Evolutionary conservation across 2,888 invertebrate species (phyloP), one percentile per base, ranked within the genome.

Genomic region (Catocala nupta): DNA sequence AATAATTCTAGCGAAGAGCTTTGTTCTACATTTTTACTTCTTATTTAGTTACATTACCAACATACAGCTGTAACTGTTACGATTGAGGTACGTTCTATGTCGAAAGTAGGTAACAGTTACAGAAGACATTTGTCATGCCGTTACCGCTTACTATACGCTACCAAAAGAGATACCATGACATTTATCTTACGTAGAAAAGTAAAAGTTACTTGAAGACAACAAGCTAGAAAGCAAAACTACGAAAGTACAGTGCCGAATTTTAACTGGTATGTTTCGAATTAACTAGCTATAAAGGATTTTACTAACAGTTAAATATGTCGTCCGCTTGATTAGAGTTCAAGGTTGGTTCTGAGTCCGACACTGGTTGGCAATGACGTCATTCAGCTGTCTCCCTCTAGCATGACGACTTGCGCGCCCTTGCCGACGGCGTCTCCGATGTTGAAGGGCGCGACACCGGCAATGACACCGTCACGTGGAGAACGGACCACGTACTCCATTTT

Each of bases 401-500:
- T 86, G 6, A 96, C 95, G 57, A 96, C 91, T 47, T 95, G 94
- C 1, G 95, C 93, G 50, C 97, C 96, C 84, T 98, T 99, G 10
- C 96, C 94, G 5, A 99, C 97, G 67, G 96, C 97, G 77, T 98
- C 97, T 0, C 99, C 99, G 65, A 95, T 91, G 63, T 96, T 95
- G 81, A 96, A 97, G 3, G 95, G 86, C 5, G 92, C 93, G 39
- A 99, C 91, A 5, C 96, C 95, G 52, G 97, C 95, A 4, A 99
- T 96, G 6, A 94, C 95, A 52, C 98, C 99, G 83, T 97, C 96
- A 50, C 96, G 94, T 0, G 97, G 96, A 3, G 99, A 97, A 77
- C 97, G 97, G 11, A 99, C 96, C 11, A 99, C 96, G 87, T 99
- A 97, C 95, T 99, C 99, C 99, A 99, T 99, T 95, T 99, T 99